Evolutionary conservation across 2,113 vertebrate genomes (phyloP), one percentile per base, ranked within the genome.

Genomic region (Ranitomeya imitator): DNA sequence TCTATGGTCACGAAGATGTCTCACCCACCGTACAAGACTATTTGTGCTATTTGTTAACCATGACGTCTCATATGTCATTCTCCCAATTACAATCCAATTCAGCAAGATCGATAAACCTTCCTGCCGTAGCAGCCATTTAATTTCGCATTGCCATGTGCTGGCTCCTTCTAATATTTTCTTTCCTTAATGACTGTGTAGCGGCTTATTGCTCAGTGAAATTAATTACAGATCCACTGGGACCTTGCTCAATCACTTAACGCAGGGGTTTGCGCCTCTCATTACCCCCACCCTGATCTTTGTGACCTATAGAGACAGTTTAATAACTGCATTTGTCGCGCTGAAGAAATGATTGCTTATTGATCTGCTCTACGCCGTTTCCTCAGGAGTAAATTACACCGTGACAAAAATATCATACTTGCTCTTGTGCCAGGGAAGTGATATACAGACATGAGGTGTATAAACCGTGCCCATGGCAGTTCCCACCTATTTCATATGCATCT

Each of bases 271-370:
- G n/a, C 21, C 37, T 23, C 37, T 51, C 37, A 8, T 61, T 12
- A 4, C 16, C 26, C 31, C 26, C 1, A 3, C 6, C 37, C 3
- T 21, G 37, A 8, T 23, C 55, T 61, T 16, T 57, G 26, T 18
- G 80, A 45, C 80, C 26, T 51, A 82, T 63, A 7, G 31, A 63
- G 18, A 59, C 12, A 19, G 18, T 9, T 65, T 63, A 81, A 73
- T 73, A 7, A 18, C 23, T 18, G 16, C 51, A 18, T 1, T 4
- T 63, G 37, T 67, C 60, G 14, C 6, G 81, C 26, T 19, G 51
- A 9, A 71, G 67, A 84, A 37, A 85, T 8, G 26, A 85, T 85
- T 77, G 57, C 14, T 61, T 85, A 85, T 85, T 77, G 84, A 85
- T 85, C 18, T 11, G 55, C 7, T 45, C 37, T 7, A 12, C 26